Percentiles rank a stretch among this genome's conserved stretches.
These are phyloP conservation scores for Sinopyrophorus schimmeli DNA, from an alignment of 2,888 invertebrate genomes.

Conservation along the genomic window DNA sequence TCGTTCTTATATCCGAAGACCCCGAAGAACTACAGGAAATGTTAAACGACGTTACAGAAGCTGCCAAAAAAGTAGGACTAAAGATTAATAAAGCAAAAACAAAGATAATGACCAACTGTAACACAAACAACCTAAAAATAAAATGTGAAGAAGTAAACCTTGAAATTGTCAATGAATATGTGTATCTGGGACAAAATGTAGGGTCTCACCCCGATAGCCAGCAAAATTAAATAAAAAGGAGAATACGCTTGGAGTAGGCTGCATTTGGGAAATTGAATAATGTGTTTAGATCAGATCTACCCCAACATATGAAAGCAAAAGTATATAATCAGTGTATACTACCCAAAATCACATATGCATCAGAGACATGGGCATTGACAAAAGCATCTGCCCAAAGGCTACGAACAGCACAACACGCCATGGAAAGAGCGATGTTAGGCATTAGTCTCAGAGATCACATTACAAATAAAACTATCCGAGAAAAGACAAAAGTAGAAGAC, in stretches of 20 bases:
- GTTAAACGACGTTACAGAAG: too few species aligned
- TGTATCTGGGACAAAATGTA: neutral
- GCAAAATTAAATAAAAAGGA: neutral
- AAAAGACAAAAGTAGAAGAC: slow-evolving; percentile 1
- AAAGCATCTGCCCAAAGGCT: neutral
- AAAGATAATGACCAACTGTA: slow-evolving; percentile 1
- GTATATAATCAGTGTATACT: too few species aligned
- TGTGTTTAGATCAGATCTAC: slow-evolving; percentile 1
- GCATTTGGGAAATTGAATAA: neutral
- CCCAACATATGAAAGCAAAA: slow-evolving; percentile 1
- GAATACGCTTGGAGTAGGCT: neutral
- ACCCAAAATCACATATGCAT: slow-evolving; percentile 1
- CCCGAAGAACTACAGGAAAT: too few species aligned
- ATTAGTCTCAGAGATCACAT: too few species aligned
- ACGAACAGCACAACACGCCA: neutral
- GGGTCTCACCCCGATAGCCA: neutral
- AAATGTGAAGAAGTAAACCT: neutral
- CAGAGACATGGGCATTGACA: slow-evolving; percentile 1
- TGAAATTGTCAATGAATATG: slow-evolving; percentile 2
- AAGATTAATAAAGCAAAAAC: too few species aligned
- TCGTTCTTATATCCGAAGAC: too few species aligned
- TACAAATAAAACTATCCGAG: too few species aligned
- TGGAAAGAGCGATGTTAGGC: neutral
- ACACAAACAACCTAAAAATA: slow-evolving; percentile 5
- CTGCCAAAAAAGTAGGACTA: too few species aligned